phyloP scores from a whole-genome alignment of 2,888 invertebrate species.

The Lithodes maja region DNA sequence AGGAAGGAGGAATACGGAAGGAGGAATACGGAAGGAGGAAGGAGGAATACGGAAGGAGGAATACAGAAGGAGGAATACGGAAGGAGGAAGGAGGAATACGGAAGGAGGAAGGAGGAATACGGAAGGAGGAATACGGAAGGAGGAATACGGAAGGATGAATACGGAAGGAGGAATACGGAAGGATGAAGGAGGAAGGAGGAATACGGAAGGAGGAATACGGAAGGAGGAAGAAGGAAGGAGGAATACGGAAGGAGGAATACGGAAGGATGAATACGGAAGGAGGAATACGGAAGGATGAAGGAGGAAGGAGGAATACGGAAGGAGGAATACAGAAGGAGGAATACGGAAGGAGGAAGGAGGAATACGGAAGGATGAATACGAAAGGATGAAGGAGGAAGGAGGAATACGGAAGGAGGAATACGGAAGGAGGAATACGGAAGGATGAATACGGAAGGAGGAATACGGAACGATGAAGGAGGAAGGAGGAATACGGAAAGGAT shows the following conservation, averaged over 20 bases:
- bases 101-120: neutral
- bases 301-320: neutral
- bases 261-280: too few species aligned
- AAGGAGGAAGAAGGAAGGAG: neutral
- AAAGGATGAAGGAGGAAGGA: too few species aligned
- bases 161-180: too few species aligned
- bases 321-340: neutral
- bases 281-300: too few species aligned
- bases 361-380: neutral
- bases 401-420: neutral
- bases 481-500: neutral
- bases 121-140: too few species aligned
- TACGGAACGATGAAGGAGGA: neutral
- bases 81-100: neutral
- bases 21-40: neutral
- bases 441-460: neutral
- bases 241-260: neutral
- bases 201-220: neutral
- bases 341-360: neutral
- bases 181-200: neutral
- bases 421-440: neutral
- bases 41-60: neutral
- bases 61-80: neutral
- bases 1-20: neutral
- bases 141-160: too few species aligned